phyloP scores from a whole-genome alignment of 2,797 vertebrate species.

The Columba guinea region DNA sequence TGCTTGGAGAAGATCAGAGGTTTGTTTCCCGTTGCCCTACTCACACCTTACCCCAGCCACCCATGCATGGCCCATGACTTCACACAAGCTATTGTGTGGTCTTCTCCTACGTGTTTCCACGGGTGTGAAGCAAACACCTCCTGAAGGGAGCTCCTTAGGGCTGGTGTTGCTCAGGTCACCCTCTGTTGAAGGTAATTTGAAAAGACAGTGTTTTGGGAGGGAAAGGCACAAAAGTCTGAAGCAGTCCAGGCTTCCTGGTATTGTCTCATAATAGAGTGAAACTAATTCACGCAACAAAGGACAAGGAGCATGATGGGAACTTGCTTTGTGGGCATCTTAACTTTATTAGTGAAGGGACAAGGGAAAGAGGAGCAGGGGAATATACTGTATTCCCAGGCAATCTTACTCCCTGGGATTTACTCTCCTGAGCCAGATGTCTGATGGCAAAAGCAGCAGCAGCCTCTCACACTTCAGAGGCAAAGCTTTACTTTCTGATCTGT shows the following conservation, averaged over 20 bases:
- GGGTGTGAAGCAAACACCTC: not conserved
- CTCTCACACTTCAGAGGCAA: not conserved
- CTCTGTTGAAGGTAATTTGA: not conserved
- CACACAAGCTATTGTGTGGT: not conserved
- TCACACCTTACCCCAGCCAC: not conserved
- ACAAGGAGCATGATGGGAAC: not conserved
- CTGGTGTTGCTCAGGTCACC: not conserved
- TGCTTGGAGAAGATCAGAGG: not conserved
- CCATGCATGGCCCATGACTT: not conserved
- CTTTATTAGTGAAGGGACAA: not conserved
- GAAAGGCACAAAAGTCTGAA: not conserved
- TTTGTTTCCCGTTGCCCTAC: not conserved
- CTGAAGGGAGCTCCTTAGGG: not conserved
- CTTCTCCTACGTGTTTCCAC: not conserved
- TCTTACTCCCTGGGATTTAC: not conserved
- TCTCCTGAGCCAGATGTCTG: not conserved
- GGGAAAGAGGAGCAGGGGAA: not conserved
- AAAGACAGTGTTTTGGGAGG: not conserved
- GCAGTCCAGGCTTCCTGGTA: not conserved
- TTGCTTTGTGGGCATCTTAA: not conserved
- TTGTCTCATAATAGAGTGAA: not conserved
- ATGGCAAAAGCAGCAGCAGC: not conserved
- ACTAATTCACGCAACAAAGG: not conserved
- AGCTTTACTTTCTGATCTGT: not conserved
- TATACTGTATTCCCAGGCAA: not conserved